Percentiles rank a stretch among this genome's conserved stretches.
These are phyloP conservation scores for Ostrea denselamellosa DNA, from an alignment of 1,140 invertebrate species.

Conservation along the genomic window DNA sequence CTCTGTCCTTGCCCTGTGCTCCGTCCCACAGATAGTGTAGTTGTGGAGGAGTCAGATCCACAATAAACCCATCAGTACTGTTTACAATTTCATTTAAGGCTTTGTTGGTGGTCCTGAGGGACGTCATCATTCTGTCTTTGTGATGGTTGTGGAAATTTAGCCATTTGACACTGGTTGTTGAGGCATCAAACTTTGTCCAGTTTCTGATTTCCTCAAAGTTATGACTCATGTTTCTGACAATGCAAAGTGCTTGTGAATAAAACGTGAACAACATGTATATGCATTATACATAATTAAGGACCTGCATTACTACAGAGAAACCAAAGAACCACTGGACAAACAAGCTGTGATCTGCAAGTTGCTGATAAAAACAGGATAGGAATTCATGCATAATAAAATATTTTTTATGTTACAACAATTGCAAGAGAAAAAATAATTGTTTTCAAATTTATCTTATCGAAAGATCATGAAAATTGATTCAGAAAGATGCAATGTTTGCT, in stretches of 20 bases:
- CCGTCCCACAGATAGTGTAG: slow-evolving; percentile 61
- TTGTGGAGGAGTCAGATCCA: slow-evolving; percentile 65
- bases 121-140: slow-evolving; percentile 54
- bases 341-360: too few relatives aligned
- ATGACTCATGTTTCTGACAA: slow-evolving; percentile 42
- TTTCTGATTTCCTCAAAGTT: slow-evolving; percentile 42
- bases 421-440: neutral
- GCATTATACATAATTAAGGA: too few relatives aligned
- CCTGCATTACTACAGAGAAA: too few relatives aligned
- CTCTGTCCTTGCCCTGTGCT: slow-evolving; percentile 30
- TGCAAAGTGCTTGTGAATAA: too few relatives aligned
- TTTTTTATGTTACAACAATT: too few relatives aligned
- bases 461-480: too few relatives aligned
- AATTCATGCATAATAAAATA: too few relatives aligned
- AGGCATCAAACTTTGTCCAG: slow-evolving; percentile 46
- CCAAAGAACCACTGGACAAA: too few relatives aligned
- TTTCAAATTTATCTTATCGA: too few relatives aligned
- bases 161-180: slow-evolving; percentile 39
- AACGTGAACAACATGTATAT: too few relatives aligned
- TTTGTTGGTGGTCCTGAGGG: slow-evolving; percentile 54
- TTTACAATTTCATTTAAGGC: slow-evolving; percentile 56
- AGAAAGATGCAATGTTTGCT: too few relatives aligned
- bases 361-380: too few relatives aligned
- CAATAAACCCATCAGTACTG: slow-evolving; percentile 62
- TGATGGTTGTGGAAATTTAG: slow-evolving; percentile 59